Conservation (phyloP, 2,888 invertebrate genomes). For the Hyppa rectilinea region DNA sequence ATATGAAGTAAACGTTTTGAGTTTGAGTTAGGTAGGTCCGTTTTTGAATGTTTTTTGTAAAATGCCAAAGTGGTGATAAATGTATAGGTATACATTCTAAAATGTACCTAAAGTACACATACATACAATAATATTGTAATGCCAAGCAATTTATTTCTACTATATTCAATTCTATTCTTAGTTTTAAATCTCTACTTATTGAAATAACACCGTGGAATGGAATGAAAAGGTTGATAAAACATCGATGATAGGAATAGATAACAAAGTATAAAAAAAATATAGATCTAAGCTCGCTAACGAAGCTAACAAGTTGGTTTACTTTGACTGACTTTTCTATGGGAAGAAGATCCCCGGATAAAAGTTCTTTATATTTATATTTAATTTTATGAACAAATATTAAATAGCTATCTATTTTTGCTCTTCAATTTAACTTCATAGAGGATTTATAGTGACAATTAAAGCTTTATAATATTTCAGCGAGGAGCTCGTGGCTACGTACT, state of each 20-base stretch:
- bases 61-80: background rate
- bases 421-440: no score
- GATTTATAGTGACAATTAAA: no score
- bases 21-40: no score
- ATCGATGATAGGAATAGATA: background rate
- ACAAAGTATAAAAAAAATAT: conserved; percentile 14
- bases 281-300: background rate
- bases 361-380: background rate
- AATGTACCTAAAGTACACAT: no score
- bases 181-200: background rate
- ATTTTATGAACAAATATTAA: background rate
- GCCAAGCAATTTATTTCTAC: no score
- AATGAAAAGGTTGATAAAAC: background rate
- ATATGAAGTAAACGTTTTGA: no score
- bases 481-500: no score
- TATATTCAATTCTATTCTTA: no score
- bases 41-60: background rate
- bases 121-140: no score
- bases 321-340: background rate
- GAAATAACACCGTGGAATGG: background rate
- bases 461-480: no score
- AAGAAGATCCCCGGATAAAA: background rate
- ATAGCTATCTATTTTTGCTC: background rate
- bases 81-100: no score
- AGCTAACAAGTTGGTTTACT: conserved; percentile 7